A percentile compares a stretch with the other conserved stretches of the same genome.
These are phyloP conservation scores for Hydractinia echinata DNA, from an alignment of 30 jellyfish, hydroid and myxozoan species.

Conservation along the genomic window DNA sequence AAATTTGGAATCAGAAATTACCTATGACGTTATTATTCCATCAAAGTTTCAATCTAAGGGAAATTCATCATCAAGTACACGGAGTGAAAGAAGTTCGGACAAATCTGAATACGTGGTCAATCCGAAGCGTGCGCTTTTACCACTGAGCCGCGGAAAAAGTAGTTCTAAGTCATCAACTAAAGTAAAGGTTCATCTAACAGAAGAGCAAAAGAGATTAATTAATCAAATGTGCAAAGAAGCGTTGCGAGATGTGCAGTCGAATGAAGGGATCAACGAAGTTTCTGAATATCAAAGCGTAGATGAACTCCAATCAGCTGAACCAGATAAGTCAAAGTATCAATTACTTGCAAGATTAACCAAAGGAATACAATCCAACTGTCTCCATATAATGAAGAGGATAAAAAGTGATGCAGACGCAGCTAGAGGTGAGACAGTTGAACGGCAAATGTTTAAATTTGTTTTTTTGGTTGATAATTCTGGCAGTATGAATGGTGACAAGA, in stretches of 20 bases:
- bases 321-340: neutral
- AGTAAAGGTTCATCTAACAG: no score
- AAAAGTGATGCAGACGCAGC: neutral
- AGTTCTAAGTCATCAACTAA: no score
- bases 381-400: conserved; percentile 14
- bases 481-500: conserved; percentile 24
- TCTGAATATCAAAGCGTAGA: conserved; percentile 1
- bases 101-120: no score
- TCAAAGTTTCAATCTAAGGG: no score
- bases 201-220: no score
- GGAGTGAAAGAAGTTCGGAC: no score
- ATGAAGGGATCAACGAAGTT: neutral
- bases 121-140: no score
- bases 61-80: no score
- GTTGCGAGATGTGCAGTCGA: no score
- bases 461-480: conserved; percentile 33
- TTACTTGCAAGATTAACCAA: conserved; percentile 8
- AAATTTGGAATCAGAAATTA: neutral
- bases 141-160: no score
- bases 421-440: conserved; percentile 5
- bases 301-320: neutral
- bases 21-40: no score
- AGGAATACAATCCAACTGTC: conserved; percentile 18
- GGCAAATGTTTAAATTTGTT: conserved; percentile 7
- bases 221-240: no score